Evolutionary conservation across 2,797 vertebrate species (phyloP).

Genomic region (Scolopax rusticola): DNA sequence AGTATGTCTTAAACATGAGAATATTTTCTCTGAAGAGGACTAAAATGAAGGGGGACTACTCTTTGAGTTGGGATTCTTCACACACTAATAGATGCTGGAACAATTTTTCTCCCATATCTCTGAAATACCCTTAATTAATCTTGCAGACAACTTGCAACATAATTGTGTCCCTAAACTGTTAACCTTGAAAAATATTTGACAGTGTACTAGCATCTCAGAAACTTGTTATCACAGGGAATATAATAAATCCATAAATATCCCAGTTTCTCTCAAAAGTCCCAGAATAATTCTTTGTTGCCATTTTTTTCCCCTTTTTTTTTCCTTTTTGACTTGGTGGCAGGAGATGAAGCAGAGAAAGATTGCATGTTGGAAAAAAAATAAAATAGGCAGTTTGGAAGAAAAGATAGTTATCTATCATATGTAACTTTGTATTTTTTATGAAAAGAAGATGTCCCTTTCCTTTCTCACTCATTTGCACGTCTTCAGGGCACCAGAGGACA

Average conservation of each 20-base stretch:
- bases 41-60: not conserved
- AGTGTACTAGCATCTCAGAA: slow-evolving; percentile 47
- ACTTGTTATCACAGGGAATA: slow-evolving; percentile 50
- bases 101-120: slow-evolving; percentile 36
- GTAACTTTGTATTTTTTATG: not conserved
- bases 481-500: not conserved
- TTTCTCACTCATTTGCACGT: not conserved
- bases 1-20: not conserved
- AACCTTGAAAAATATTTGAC: slow-evolving; percentile 72
- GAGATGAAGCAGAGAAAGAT: not conserved
- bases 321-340: not conserved
- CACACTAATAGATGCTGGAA: not conserved
- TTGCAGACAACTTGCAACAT: slow-evolving; percentile 51
- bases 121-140: slow-evolving; percentile 67
- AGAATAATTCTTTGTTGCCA: not conserved
- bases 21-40: not conserved
- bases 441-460: not conserved
- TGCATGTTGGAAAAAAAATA: not conserved
- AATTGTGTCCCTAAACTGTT: slow-evolving; percentile 71
- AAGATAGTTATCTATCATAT: not conserved
- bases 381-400: not conserved
- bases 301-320: not conserved
- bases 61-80: slow-evolving; percentile 21
- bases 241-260: slow-evolving; percentile 52
- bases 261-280: not conserved